phyloP scores from a whole-genome alignment of 2,797 vertebrate species.

The Falco novaeseelandiae region DNA sequence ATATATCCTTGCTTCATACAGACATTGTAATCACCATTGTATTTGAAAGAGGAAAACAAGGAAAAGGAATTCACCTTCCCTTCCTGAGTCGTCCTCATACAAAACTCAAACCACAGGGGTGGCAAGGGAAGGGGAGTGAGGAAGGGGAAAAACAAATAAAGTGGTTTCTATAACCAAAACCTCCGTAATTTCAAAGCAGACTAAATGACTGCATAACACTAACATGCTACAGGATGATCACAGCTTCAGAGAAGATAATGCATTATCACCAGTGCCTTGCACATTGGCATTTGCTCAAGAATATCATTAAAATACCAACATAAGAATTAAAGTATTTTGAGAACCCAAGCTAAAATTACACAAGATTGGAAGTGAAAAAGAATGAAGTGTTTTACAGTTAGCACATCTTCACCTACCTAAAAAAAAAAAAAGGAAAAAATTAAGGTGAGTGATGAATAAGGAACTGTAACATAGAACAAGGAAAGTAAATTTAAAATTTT shows the following conservation, averaged over 20 bases:
- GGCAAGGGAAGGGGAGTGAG: not conserved
- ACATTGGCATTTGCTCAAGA: not conserved
- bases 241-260: not conserved
- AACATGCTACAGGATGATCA: not conserved
- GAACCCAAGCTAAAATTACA: not conserved
- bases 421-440: not conserved
- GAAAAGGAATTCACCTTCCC: conserved; percentile 60
- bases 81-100: conserved; percentile 53
- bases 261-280: not conserved
- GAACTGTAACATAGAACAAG: not conserved
- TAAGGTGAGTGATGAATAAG: not conserved
- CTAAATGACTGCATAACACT: not conserved
- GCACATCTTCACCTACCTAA: not conserved
- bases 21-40: conserved; percentile 48
- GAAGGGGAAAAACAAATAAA: not conserved
- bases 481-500: not conserved
- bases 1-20: not conserved
- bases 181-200: not conserved
- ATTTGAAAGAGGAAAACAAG: conserved; percentile 48
- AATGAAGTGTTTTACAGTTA: not conserved
- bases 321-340: not conserved
- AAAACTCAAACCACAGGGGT: conserved; percentile 58
- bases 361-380: not conserved
- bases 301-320: not conserved
- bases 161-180: not conserved